phyloP scores from a whole-genome alignment of 2,797 vertebrate genomes.

The Protosalanx chinensis region DNA sequence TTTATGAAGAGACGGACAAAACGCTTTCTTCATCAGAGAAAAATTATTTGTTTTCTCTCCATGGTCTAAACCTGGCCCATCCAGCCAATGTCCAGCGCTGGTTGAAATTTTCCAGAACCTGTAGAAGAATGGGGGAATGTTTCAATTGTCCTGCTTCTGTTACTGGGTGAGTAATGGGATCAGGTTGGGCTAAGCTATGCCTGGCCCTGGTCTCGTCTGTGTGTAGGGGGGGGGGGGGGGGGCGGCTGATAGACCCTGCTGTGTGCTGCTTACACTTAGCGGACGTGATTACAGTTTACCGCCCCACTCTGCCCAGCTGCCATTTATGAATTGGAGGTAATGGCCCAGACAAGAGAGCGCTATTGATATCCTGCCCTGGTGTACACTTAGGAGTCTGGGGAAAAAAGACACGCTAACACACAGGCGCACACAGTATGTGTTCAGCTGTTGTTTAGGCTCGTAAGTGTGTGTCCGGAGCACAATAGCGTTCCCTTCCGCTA shows the following conservation, averaged over 20 bases:
- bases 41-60: too few relatives aligned
- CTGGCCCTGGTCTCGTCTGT: background rate
- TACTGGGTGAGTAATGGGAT: too few relatives aligned
- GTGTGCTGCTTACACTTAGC: slow-evolving; percentile 14
- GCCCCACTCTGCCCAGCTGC: slow-evolving; percentile 11
- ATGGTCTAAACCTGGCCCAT: background rate
- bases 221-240: too few relatives aligned
- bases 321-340: slow-evolving; percentile 14
- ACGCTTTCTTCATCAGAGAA: too few relatives aligned
- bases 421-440: background rate
- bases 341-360: background rate
- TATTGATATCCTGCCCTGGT: background rate
- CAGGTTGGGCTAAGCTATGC: background rate
- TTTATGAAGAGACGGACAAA: too few relatives aligned
- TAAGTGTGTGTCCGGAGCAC: too few relatives aligned
- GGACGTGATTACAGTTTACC: slow-evolving; percentile 14
- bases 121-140: too few relatives aligned
- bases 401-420: background rate
- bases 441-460: too few relatives aligned
- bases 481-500: too few relatives aligned
- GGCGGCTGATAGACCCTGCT: background rate
- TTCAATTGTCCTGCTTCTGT: too few relatives aligned
- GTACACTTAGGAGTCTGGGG: background rate
- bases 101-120: background rate
- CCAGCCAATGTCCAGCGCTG: background rate